Conservation (phyloP, 1,140 invertebrate genomes). For the Lepidostoma basale region DNA sequence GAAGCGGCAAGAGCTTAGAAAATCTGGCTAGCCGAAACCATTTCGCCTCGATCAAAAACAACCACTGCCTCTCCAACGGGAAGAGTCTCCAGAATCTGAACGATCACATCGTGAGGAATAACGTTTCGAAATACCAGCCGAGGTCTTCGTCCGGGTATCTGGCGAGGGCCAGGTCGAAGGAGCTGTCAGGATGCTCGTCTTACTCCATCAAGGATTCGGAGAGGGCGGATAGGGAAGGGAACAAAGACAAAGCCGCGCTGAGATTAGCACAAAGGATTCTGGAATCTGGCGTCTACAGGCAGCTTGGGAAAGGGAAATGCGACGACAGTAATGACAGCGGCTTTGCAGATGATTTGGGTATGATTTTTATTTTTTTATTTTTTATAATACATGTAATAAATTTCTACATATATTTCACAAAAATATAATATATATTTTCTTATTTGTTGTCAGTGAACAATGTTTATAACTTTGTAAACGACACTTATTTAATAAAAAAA, state of each 20-base stretch:
- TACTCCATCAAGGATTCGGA: conserved; percentile 12
- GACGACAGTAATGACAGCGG: conserved; percentile 43
- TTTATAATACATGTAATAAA: too few species aligned
- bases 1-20: conserved; percentile 39
- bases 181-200: conserved; percentile 7
- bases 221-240: background rate
- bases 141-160: conserved; percentile 27
- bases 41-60: conserved; percentile 31
- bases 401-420: too few species aligned
- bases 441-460: too few species aligned
- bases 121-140: conserved; percentile 13
- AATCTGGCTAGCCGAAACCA: conserved; percentile 33
- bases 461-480: too few species aligned
- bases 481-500: too few species aligned
- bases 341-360: conserved; percentile 40
- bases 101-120: conserved; percentile 24
- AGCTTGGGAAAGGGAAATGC: conserved; percentile 25
- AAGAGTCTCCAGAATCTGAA: conserved; percentile 41
- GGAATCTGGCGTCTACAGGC: conserved; percentile 40
- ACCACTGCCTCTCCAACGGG: conserved; percentile 15
- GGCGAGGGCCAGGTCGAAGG: conserved; percentile 15
- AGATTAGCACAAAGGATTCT: conserved; percentile 27
- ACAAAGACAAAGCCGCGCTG: conserved; percentile 29
- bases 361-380: conserved; percentile 18
- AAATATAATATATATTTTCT: too few species aligned